These are phyloP conservation scores for Ennomos erosarius DNA, from an alignment of 2,888 invertebrate species.

Conservation along the genomic window DNA sequence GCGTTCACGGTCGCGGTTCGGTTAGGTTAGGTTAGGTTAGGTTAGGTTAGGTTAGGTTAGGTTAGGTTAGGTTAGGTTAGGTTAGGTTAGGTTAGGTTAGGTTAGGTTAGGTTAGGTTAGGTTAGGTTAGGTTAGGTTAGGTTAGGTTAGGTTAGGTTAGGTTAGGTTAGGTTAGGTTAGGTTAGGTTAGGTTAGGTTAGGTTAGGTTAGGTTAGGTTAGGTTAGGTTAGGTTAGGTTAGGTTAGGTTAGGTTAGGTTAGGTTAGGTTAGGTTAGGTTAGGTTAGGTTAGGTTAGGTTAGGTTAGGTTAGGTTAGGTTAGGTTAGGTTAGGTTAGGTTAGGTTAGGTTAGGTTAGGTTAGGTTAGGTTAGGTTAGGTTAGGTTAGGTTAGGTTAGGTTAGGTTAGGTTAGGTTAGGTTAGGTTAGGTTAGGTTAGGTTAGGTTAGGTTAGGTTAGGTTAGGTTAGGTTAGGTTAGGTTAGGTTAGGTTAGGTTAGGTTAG, in stretches of 20 bases:
- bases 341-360: conserved; percentile 27
- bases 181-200: conserved; percentile 31
- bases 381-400: conserved; percentile 27
- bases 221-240: conserved; percentile 21
- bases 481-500: conserved; percentile 17
- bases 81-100: conserved; percentile 33
- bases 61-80: conserved; percentile 37
- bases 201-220: conserved; percentile 29
- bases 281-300: conserved; percentile 25
- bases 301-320: conserved; percentile 27
- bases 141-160: conserved; percentile 29
- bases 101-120: conserved; percentile 27
- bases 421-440: conserved; percentile 24
- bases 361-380: conserved; percentile 27
- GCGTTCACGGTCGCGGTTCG: too few species aligned
- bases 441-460: conserved; percentile 12
- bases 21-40: conserved; percentile 22
- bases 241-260: too few species aligned
- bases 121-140: conserved; percentile 29
- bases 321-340: conserved; percentile 28
- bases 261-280: conserved; percentile 26
- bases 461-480: conserved; percentile 5
- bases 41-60: conserved; percentile 37
- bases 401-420: conserved; percentile 21
- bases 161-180: conserved; percentile 27